Evolutionary conservation across 2,888 invertebrate genomes (phyloP), one percentile per base, ranked within the genome.

Genomic region (Notodonta ziczac): DNA sequence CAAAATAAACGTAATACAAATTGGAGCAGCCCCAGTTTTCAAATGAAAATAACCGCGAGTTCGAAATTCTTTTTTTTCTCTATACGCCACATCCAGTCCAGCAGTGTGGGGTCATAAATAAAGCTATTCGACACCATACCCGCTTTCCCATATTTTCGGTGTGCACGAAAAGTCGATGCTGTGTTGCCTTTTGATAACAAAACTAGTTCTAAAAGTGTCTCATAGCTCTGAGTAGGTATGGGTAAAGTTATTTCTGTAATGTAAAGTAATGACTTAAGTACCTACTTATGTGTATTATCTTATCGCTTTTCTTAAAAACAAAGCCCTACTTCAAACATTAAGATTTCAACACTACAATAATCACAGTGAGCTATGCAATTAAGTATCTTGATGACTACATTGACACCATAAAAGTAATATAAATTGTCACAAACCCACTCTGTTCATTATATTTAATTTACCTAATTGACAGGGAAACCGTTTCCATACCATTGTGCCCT

Each of bases 381-480:
- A 42, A 42, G 2, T 39, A 3, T 5, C 65, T 66, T 74, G 70
- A 66, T 64, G 69, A 77, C 77, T 70, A 81, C 86, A 87, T 84
- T 80, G 82, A 76, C 76, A 81, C 65, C 63, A 73, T 76, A 81
- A 88, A 86, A 87, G 84, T 85, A 82, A 85, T 89, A 89, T 89
- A 89, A 88, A 89, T 87, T 85, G 86, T 73, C 75, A 78, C 78
- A 72, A 78, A 77, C 85, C 84, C 78, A 80, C 81, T 82, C 74
- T 84, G 77, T 77, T 80, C 75, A 80, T 82, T 86, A 79, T 89
- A 87, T 90, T 91, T 90, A 90, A 91, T 91, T 90, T 88, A 67
- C 75, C 82, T 91, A 90, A 91, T 90, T 89, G 91, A 89, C 90
- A 87, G 74, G 77, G 81, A 77, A 81, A 84, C 81, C 81, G 80